Conservation (phyloP, 92 coral and sea anemone species). For the Pocillopora meandrina region DNA sequence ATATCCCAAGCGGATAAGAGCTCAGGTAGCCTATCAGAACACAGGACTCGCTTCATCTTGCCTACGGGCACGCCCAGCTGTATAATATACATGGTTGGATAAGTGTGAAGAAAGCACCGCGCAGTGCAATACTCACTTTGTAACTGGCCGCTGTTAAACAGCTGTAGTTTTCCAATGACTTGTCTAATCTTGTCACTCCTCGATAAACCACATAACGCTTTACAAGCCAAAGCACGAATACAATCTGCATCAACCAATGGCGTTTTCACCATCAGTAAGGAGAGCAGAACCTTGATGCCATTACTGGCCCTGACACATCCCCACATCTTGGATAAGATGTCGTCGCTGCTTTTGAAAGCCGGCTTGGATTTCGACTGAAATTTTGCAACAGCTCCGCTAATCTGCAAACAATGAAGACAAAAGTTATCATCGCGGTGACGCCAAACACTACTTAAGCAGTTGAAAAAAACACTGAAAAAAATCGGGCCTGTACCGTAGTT, state of each 20-base stretch:
- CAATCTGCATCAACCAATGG: conserved; percentile 93
- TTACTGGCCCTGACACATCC: conserved; percentile 88
- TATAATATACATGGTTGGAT: too few relatives aligned
- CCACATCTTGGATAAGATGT: conserved; percentile 81
- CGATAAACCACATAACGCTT: conserved; percentile 92
- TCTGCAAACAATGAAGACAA: conserved; percentile 1
- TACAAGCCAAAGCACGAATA: conserved; percentile 95
- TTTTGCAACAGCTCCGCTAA: conserved; percentile 47
- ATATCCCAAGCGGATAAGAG: not conserved
- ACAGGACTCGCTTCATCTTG: too few relatives aligned
- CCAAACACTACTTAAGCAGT: too few relatives aligned
- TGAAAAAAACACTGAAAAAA: too few relatives aligned
- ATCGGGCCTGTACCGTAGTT: too few relatives aligned
- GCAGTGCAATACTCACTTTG: conserved; percentile 72
- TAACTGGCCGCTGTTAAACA: conserved; percentile 94
- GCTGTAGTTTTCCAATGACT: conserved; percentile 90
- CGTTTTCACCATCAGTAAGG: conserved; percentile 87
- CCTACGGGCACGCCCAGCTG: not conserved
- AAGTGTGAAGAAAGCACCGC: not conserved
- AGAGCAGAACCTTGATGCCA: conserved; percentile 88
- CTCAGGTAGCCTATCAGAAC: too few relatives aligned
- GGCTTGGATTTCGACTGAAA: conserved; percentile 50
- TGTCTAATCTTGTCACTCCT: conserved; percentile 93
- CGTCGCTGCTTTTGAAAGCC: conserved; percentile 44
- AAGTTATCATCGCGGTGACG: too few relatives aligned